These are phyloP conservation scores for Drosophila koepferae DNA, from an alignment of 2,888 invertebrate species.

Conservation along the genomic window DNA sequence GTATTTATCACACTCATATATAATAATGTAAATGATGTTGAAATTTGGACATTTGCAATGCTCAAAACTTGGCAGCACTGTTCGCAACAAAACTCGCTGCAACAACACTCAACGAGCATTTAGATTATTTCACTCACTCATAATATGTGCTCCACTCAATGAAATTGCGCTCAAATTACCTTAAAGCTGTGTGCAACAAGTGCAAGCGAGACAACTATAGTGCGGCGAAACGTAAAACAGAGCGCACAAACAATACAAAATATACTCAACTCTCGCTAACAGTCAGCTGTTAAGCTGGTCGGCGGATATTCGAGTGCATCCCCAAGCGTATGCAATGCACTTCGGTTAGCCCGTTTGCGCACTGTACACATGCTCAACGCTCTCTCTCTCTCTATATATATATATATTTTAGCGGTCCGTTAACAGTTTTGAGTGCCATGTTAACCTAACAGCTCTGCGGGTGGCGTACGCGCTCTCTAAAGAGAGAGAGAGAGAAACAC, in stretches of 20 bases:
- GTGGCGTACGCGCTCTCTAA: constrained; percentile 28
- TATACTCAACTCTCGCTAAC: constrained; percentile 30
- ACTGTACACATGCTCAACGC: constrained; percentile 13
- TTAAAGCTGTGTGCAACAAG: constrained; percentile 18
- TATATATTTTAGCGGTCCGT: constrained; percentile 24
- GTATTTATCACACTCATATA: no score
- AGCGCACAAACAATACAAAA: constrained; percentile 4
- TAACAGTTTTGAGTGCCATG: constrained; percentile 45
- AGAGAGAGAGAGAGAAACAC: constrained; percentile 27
- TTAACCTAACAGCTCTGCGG: constrained; percentile 45
- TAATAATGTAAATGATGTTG: background rate
- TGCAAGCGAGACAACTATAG: constrained; percentile 47
- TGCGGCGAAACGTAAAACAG: background rate
- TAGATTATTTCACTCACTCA: constrained; percentile 15
- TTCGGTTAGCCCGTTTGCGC: constrained; percentile 21
- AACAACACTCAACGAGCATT: constrained; percentile 17
- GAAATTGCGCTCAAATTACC: constrained; percentile 17
- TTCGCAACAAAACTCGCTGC: constrained; percentile 5
- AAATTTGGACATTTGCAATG: constrained; percentile 35
- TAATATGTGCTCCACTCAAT: constrained; percentile 28
- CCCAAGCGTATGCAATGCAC: constrained; percentile 44
- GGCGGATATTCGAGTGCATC: constrained; percentile 32
- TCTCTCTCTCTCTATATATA: constrained; percentile 37
- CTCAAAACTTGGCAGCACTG: constrained; percentile 51
- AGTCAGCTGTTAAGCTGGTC: constrained; percentile 24